Percentiles rank a stretch among this genome's conserved stretches.
These are phyloP conservation scores for Furnarius figulus DNA, from an alignment of 2,113 vertebrate genomes.

Conservation along the genomic window DNA sequence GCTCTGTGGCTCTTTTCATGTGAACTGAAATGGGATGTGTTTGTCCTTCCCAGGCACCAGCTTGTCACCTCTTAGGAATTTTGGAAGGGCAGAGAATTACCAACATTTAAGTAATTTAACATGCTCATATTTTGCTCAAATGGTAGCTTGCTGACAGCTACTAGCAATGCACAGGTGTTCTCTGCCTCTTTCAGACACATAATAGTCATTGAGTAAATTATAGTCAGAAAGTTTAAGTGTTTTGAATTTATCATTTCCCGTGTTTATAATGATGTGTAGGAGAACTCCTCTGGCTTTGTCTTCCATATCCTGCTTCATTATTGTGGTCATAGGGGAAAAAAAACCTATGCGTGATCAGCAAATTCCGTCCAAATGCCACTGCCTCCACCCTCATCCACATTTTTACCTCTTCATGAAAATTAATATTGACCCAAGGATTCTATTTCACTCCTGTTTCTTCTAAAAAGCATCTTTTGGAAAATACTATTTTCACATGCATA, in stretches of 20 bases:
- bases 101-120: not conserved
- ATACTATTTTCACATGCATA: not conserved
- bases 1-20: not conserved
- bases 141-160: not conserved
- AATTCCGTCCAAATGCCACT: not conserved
- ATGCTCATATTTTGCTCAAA: not conserved
- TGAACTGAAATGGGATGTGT: not conserved
- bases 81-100: not conserved
- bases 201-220: not conserved
- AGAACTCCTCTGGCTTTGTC: not conserved
- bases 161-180: not conserved
- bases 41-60: not conserved
- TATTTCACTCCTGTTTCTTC: not conserved
- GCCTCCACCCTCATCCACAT: not conserved
- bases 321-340: not conserved
- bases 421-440: not conserved
- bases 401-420: not conserved
- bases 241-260: not conserved
- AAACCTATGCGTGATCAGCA: not conserved
- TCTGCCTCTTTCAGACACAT: not conserved
- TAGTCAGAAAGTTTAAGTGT: not conserved
- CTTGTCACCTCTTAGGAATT: not conserved
- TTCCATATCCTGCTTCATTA: not conserved
- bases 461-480: not conserved
- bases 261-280: not conserved